These are phyloP conservation scores for Falco concolor DNA, from an alignment of 2,797 vertebrate species.

Conservation along the genomic window DNA sequence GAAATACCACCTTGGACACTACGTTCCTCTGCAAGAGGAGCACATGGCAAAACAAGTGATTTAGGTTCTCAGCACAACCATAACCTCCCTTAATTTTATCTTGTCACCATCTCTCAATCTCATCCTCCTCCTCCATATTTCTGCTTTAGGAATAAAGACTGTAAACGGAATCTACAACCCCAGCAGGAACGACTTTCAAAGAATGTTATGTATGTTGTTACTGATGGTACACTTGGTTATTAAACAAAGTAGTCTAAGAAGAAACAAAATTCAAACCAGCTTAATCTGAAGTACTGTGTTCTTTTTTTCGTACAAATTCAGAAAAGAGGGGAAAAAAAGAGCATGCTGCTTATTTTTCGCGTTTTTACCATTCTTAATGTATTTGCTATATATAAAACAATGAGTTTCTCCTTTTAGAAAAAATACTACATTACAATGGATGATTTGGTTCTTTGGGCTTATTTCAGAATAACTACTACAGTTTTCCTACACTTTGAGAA, in stretches of 20 bases:
- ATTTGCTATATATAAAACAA: neutral
- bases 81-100: neutral
- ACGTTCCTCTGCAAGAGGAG: neutral
- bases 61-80: neutral
- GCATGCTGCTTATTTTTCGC: neutral
- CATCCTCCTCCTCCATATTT: neutral
- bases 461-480: neutral
- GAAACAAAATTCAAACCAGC: neutral
- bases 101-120: neutral
- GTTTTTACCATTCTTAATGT: neutral
- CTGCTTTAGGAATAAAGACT: neutral
- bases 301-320: neutral
- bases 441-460: neutral
- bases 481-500: neutral
- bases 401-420: neutral
- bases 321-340: neutral
- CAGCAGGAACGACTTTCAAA: neutral
- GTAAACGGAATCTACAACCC: neutral
- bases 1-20: neutral
- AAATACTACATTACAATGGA: neutral
- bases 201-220: neutral
- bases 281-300: neutral
- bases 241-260: neutral
- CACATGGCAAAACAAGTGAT: neutral
- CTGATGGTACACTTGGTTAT: neutral